Evolutionary conservation across 1,140 invertebrate species (phyloP), one percentile per base, ranked within the genome.

Genomic region (Ips nitidus): DNA sequence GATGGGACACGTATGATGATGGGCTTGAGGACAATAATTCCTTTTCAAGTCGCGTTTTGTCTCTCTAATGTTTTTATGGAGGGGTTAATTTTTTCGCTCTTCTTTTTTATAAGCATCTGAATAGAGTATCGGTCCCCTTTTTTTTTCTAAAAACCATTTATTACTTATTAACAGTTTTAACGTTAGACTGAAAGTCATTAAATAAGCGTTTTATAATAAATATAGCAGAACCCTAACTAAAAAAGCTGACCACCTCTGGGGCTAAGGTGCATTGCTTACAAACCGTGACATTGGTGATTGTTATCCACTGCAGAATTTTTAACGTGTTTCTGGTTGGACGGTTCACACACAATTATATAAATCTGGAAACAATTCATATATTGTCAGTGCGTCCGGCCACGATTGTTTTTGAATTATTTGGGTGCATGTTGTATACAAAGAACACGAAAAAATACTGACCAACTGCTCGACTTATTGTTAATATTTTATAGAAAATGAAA

Each of bases 281-380:
- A 41, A 70, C 37, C 68, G 60, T 70, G 41, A 70, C 68, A 70
- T 70, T 57, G 43, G 38, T 59, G 52, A 63, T 70, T 64, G 68
- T 70, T 70, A 70, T 63, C 60, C 68, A 45, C 68, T 53, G 47
- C 58, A 58, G 52, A 52, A 70, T 70, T 70, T 70, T 61, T 70
- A 64, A 63, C 60, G 58, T 61, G 58, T 70, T 70, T 70, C 41
- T 58, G 68, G 52, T 70, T 58, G 68, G 68, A 42, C 53, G 61
- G 45, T 63, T 53, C 8, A 39, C 68, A 57, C 50, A 70, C 68
- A 70, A 70, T 70, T 70, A 70, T 70, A 70, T 63, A 70, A 70
- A 70, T 70, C 68, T 70, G 68, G 57, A 70, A 70, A 70, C 53
- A 64, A 70, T 69, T 69, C 66, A 55, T 61, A 62, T 69, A 69